These are phyloP conservation scores for Cybosia mesomella DNA, from an alignment of 2,888 invertebrate genomes.

Conservation along the genomic window DNA sequence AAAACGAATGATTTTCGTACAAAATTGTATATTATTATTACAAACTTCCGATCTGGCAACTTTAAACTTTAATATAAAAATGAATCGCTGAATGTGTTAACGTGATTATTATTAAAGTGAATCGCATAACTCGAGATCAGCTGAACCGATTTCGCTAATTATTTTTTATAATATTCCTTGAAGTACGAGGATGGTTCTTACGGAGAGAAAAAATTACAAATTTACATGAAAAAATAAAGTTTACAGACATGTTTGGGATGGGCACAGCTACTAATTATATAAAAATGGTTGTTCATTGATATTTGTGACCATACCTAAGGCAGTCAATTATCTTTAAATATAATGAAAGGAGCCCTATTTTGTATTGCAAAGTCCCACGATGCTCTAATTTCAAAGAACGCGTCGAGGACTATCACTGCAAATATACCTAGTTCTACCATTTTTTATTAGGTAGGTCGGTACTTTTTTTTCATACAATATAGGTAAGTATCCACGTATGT, in stretches of 20 bases:
- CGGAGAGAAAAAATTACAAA: too few relatives aligned
- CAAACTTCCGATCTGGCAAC: constrained; percentile 41
- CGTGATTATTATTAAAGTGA: too few relatives aligned
- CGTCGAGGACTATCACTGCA: not conserved
- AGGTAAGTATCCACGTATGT: not conserved
- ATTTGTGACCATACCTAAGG: not conserved
- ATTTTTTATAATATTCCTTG: too few relatives aligned
- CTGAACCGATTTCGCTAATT: too few relatives aligned
- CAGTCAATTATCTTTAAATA: constrained; percentile 1
- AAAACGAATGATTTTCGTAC: constrained; percentile 23
- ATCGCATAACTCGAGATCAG: too few relatives aligned
- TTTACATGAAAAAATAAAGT: too few relatives aligned
- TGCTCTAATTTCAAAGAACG: not conserved
- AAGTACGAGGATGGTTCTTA: too few relatives aligned
- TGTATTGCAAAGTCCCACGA: not conserved
- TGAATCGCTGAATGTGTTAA: too few relatives aligned
- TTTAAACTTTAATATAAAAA: not conserved
- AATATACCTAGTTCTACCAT: not conserved
- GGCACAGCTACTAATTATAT: too few relatives aligned
- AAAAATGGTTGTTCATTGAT: constrained; percentile 8
- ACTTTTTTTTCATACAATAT: not conserved
- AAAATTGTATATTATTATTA: constrained; percentile 46
- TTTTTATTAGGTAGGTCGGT: not conserved
- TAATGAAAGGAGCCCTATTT: not conserved
- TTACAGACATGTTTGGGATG: too few relatives aligned